A percentile compares a stretch with the other conserved stretches of the same genome.
These are phyloP conservation scores for Rhamnusium bicolor DNA, from an alignment of 2,888 invertebrate species.

Conservation along the genomic window DNA sequence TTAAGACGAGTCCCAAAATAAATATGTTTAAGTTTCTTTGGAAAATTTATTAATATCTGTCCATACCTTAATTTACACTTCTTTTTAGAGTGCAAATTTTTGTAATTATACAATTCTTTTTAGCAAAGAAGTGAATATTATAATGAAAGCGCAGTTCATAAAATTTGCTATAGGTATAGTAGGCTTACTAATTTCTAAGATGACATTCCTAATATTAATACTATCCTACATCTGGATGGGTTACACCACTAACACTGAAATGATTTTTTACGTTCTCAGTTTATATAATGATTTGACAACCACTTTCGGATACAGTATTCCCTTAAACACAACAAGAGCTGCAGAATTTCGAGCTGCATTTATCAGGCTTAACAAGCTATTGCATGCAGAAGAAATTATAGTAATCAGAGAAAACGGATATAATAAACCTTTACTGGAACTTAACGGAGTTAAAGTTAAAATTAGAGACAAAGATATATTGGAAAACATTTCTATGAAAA, in stretches of 20 bases:
- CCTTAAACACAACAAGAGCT: conserved; percentile 41
- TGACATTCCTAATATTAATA: conserved; percentile 49
- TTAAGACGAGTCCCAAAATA: no score
- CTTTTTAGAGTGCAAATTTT: no score
- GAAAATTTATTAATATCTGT: no score
- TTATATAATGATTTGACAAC: conserved; percentile 41
- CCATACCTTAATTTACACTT: no score
- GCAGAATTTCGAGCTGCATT: conserved; percentile 50
- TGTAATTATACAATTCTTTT: conserved; percentile 6
- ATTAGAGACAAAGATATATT: conserved; percentile 64
- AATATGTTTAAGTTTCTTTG: no score
- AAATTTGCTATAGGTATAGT: conserved; percentile 57
- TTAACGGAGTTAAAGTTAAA: conserved; percentile 35
- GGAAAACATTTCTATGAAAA: conserved; percentile 66
- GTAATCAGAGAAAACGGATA: background rate
- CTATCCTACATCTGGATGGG: conserved; percentile 50
- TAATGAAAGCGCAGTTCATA: conserved; percentile 44
- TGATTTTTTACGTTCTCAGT: conserved; percentile 47
- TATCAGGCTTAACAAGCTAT: conserved; percentile 43
- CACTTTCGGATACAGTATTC: conserved; percentile 46
- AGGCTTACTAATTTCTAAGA: conserved; percentile 52
- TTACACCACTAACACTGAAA: conserved; percentile 48
- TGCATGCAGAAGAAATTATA: conserved; percentile 43
- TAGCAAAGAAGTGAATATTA: conserved; percentile 48
- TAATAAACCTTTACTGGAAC: conserved; percentile 18